These are phyloP conservation scores for Myopa testacea DNA, from an alignment of 2,888 invertebrate species.

Conservation along the genomic window DNA sequence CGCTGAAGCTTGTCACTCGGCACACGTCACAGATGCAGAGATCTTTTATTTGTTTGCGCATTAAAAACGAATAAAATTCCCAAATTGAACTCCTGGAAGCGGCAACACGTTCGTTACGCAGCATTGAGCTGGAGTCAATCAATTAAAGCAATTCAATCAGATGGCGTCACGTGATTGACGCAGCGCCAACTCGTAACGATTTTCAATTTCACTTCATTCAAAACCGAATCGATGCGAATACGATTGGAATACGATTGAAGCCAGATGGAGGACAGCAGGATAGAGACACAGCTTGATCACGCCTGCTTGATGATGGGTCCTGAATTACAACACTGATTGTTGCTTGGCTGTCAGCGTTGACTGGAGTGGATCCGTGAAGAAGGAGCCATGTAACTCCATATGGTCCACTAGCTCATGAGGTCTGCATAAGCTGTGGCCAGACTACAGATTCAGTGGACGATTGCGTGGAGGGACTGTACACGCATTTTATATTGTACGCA, in stretches of 20 bases:
- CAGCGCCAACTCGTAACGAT: background rate
- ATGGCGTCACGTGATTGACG: conserved; percentile 28
- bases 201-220: background rate
- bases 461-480: background rate
- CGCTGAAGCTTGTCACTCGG: background rate
- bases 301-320: no score
- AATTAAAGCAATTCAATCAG: conserved; percentile 26
- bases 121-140: conserved; percentile 27
- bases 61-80: conserved; percentile 46
- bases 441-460: no score
- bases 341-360: no score
- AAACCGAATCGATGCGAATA: background rate
- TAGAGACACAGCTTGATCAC: no score
- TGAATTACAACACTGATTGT: no score
- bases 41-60: conserved; percentile 33
- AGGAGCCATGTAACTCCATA: no score
- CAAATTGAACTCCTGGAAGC: conserved; percentile 41
- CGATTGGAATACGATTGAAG: background rate
- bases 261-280: no score
- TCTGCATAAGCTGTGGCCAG: no score
- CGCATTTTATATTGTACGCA: background rate
- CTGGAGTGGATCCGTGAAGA: no score
- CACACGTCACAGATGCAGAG: conserved; percentile 6
- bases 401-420: no score
- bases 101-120: conserved; percentile 16